A percentile compares a stretch with the other conserved stretches of the same genome.
These are phyloP conservation scores for Otocyon megalotis DNA, from an alignment of 2,113 vertebrate species.

Conservation along the genomic window DNA sequence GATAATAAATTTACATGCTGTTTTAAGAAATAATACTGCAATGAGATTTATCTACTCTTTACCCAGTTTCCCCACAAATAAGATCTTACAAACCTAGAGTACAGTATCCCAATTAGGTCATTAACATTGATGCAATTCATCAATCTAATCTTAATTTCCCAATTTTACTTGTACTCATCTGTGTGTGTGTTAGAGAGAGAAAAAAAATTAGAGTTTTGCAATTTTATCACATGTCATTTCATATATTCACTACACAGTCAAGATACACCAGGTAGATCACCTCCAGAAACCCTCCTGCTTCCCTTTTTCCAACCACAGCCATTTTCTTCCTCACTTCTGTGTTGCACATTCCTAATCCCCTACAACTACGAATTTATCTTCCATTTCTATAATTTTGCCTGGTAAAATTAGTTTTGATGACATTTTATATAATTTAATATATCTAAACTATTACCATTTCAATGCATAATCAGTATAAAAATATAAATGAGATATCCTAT, in stretches of 20 bases:
- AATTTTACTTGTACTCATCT: background rate
- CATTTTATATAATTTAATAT: background rate
- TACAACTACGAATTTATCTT: background rate
- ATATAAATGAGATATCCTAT: background rate
- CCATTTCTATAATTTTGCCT: background rate
- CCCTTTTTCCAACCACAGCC: rapidly evolving
- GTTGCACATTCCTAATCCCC: background rate
- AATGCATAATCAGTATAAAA: background rate
- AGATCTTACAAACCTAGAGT: background rate
- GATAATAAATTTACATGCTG: background rate
- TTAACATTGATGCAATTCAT: background rate
- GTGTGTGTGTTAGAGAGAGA: background rate
- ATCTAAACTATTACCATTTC: background rate
- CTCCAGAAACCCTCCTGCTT: background rate
- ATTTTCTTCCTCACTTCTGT: rapidly evolving
- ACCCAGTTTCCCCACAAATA: background rate
- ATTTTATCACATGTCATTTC: background rate
- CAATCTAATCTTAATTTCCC: background rate
- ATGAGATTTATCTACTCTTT: background rate
- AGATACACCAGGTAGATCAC: background rate
- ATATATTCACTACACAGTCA: background rate
- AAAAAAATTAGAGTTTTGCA: background rate
- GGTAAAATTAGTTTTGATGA: background rate
- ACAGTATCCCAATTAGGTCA: background rate
- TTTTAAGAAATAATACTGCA: background rate